Conservation (phyloP, 2,797 vertebrate genomes). For the Sebastes paucispinis region DNA sequence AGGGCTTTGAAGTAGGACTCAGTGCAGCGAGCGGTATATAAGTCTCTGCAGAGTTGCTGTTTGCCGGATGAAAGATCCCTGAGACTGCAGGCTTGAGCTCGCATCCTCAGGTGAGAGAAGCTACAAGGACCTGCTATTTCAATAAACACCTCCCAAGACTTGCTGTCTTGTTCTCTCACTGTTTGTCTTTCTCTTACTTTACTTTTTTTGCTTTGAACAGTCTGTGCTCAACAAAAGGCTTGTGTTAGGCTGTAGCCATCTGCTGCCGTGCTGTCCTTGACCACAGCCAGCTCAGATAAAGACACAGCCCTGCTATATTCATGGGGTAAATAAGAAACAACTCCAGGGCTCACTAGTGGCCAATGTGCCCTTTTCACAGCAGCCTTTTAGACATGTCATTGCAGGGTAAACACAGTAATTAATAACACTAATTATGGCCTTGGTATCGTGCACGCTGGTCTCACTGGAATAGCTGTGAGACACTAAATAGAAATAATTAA, state of each 20-base stretch:
- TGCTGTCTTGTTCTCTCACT: constrained; percentile 6
- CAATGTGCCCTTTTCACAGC: background rate
- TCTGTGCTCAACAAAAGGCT: constrained; percentile 56
- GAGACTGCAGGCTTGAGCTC: constrained; percentile 56
- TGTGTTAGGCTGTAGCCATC: constrained; percentile 60
- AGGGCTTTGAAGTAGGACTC: constrained; percentile 67
- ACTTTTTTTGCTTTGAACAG: constrained; percentile 49
- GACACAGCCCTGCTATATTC: constrained; percentile 23
- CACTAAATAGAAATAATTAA: background rate
- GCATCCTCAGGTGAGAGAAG: constrained; percentile 69
- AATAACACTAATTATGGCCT: background rate
- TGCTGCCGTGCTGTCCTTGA: constrained; percentile 64
- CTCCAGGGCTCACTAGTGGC: background rate
- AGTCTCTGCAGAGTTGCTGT: constrained; percentile 64
- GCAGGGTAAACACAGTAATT: background rate
- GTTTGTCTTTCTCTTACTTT: constrained; percentile 20
- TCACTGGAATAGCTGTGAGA: background rate
- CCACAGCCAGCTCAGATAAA: constrained; percentile 55
- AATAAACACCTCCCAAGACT: constrained; percentile 51
- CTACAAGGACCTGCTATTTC: constrained; percentile 56
- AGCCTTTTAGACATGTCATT: background rate
- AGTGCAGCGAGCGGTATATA: constrained; percentile 33
- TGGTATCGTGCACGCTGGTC: background rate
- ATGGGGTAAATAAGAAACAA: constrained; percentile 18
- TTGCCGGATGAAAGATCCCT: constrained; percentile 69